phyloP scores from a whole-genome alignment of 2,113 vertebrate genomes.

The Astatotilapia flaviijosephi region DNA sequence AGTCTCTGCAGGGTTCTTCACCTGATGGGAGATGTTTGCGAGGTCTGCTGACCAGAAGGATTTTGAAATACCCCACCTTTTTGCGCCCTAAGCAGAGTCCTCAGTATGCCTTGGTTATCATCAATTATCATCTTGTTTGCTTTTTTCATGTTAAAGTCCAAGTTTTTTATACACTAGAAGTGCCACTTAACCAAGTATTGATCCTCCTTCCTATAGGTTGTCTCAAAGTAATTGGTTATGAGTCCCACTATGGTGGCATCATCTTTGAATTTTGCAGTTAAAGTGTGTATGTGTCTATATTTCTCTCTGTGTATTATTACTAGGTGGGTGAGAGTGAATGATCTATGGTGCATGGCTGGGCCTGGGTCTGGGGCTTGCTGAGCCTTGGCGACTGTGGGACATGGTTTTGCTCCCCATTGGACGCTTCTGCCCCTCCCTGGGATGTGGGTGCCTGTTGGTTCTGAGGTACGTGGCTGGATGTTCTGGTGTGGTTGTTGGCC shows the following conservation, averaged over 20 bases:
- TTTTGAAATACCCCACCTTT: background rate
- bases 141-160: background rate
- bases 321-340: background rate
- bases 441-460: too few species aligned
- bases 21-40: background rate
- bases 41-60: background rate
- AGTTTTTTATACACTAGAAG: background rate
- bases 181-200: background rate
- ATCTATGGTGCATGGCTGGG: background rate
- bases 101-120: background rate
- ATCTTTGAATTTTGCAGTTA: background rate
- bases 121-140: background rate
- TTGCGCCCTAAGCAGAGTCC: background rate
- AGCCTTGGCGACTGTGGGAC: too few species aligned
- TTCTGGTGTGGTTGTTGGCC: background rate
- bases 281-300: background rate
- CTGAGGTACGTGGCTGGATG: background rate
- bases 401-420: too few species aligned
- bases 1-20: background rate
- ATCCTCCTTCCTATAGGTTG: background rate
- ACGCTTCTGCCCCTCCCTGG: too few species aligned
- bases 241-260: background rate
- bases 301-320: background rate
- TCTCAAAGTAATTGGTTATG: background rate
- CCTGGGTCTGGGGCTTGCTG: too few species aligned